These are phyloP conservation scores for Tetramorium parvispinum DNA, from an alignment of 1,140 invertebrate genomes.

Conservation along the genomic window DNA sequence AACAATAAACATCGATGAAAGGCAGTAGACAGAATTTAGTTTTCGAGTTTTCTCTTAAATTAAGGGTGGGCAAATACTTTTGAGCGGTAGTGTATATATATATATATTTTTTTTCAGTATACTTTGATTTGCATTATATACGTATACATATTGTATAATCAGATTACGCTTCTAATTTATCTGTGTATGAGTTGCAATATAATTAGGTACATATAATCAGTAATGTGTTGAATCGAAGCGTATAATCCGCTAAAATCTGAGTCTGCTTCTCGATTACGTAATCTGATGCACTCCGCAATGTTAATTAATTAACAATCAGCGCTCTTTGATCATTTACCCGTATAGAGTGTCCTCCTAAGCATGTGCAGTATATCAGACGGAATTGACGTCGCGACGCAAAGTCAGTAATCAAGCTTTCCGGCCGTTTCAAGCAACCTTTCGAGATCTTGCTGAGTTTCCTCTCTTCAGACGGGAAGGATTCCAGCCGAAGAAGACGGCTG, in stretches of 20 bases:
- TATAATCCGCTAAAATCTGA: background rate
- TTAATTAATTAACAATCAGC: constrained; percentile 59
- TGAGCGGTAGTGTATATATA: background rate
- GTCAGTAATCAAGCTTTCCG: constrained; percentile 52
- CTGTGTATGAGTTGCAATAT: background rate
- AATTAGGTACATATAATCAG: too few relatives aligned
- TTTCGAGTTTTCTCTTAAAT: too few relatives aligned
- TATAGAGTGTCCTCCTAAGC: constrained; percentile 29
- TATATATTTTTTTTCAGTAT: too few relatives aligned
- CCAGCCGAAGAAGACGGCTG: constrained; percentile 31
- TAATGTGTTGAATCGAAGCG: too few relatives aligned
- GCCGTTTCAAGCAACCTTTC: constrained; percentile 41
- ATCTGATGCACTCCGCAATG: constrained; percentile 3
- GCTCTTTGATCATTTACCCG: constrained; percentile 52
- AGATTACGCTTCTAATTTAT: background rate
- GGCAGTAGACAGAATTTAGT: too few relatives aligned
- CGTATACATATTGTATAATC: background rate
- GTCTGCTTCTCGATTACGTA: background rate
- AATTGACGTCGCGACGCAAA: constrained; percentile 36
- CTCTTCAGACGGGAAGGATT: constrained; percentile 40
- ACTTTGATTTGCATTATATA: background rate
- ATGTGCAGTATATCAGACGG: constrained; percentile 23
- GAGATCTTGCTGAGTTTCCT: constrained; percentile 48
- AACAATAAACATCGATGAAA: too few relatives aligned
- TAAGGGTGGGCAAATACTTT: too few relatives aligned